A percentile compares a stretch with the other conserved stretches of the same genome.
Evolutionary conservation across 2,888 invertebrate species (phyloP).

Genomic region (Brenthis ino): DNA sequence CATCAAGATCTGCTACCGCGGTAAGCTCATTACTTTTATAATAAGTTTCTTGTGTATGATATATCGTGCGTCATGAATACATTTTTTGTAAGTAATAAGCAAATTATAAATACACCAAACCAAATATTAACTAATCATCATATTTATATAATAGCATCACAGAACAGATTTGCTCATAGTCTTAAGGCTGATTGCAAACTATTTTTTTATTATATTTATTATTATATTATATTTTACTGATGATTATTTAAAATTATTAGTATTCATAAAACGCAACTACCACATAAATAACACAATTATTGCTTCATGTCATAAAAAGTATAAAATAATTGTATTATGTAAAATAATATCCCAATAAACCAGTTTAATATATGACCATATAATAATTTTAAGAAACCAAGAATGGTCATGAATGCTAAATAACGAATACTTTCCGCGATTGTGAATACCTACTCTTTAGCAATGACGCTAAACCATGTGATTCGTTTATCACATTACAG

Average conservation of each 20-base stretch:
- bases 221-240: neutral
- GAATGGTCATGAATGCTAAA: conserved; percentile 38
- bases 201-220: too few species aligned
- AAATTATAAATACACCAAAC: neutral
- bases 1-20: conserved; percentile 73
- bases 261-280: neutral
- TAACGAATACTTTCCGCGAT: conserved; percentile 28
- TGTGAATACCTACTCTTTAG: conserved; percentile 35
- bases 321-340: conserved; percentile 2
- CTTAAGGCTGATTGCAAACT: too few species aligned
- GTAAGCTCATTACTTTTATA: conserved; percentile 46
- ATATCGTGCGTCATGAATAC: neutral
- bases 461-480: conserved; percentile 56
- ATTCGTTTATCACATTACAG: conserved; percentile 64
- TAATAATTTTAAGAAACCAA: conserved; percentile 27
- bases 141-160: neutral
- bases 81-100: neutral
- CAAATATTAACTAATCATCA: neutral
- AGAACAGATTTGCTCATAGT: too few species aligned
- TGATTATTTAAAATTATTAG: neutral
- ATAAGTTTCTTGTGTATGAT: neutral
- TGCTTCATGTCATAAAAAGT: conserved; percentile 8
- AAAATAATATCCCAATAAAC: conserved; percentile 31
- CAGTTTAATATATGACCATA: conserved; percentile 30
- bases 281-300: conserved; percentile 7